Evolutionary conservation across 2,113 vertebrate species (phyloP).

Genomic region (Odocoileus hemionus): DNA sequence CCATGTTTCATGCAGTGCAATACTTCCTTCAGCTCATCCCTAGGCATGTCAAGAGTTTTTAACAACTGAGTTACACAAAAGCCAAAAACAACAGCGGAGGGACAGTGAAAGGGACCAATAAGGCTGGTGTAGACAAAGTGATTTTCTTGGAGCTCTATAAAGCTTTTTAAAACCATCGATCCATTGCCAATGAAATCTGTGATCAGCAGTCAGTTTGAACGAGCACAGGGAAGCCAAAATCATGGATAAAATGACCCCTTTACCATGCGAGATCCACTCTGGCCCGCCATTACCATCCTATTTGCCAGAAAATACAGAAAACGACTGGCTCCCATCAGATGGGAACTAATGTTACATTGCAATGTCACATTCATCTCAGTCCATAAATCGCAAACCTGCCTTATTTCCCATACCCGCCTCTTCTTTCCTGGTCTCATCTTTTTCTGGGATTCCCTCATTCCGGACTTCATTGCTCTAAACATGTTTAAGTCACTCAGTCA

Average conservation of each 20-base stretch:
- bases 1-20: neutral
- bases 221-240: neutral
- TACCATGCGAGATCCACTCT: neutral
- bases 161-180: neutral
- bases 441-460: accelerated
- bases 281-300: neutral
- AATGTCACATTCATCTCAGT: neutral
- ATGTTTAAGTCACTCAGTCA: neutral
- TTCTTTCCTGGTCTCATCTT: neutral
- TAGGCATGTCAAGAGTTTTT: neutral
- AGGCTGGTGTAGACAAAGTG: neutral
- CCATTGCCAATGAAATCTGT: neutral
- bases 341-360: neutral
- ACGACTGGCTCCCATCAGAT: neutral
- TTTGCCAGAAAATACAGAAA: neutral
- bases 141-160: neutral
- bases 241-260: neutral
- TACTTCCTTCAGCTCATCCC: neutral
- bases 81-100: neutral
- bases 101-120: neutral
- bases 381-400: neutral
- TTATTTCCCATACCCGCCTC: neutral
- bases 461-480: neutral
- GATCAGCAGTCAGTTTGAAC: neutral
- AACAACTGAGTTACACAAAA: neutral